Conservation (phyloP, 2,113 vertebrate genomes). For the Paedocypris sp. region DNA sequence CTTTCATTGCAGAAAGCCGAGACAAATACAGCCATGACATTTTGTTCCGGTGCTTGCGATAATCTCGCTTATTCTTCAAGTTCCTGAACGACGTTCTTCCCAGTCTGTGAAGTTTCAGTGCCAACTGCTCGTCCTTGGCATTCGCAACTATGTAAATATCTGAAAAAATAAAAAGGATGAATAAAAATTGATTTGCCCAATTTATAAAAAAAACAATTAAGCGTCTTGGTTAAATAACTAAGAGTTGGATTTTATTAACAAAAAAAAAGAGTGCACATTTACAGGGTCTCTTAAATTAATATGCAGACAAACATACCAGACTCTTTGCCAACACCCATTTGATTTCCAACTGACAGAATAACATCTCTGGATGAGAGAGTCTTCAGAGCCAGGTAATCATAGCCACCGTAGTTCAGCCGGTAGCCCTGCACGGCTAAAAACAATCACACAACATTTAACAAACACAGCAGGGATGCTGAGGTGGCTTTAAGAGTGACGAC, state of each 20-base stretch:
- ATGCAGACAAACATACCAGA: conserved; percentile 71
- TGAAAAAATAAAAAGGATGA: conserved; percentile 33
- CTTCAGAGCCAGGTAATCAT: conserved; percentile 92
- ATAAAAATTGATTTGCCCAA: too few relatives aligned
- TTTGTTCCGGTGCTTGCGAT: conserved; percentile 83
- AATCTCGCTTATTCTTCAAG: conserved; percentile 93
- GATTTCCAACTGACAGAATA: conserved; percentile 84
- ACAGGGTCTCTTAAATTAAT: too few relatives aligned
- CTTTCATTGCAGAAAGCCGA: conserved; percentile 92
- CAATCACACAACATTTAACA: background rate
- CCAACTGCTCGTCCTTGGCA: conserved; percentile 73
- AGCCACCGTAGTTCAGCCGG: conserved; percentile 81
- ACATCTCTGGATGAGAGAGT: conserved; percentile 79
- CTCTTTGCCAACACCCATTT: conserved; percentile 97
- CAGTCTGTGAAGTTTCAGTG: conserved; percentile 84
- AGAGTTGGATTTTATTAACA: too few relatives aligned
- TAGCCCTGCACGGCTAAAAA: conserved; percentile 85
- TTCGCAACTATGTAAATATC: conserved; percentile 95
- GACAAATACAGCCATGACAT: conserved; percentile 97
- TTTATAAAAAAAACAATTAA: too few relatives aligned
- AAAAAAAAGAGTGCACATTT: too few relatives aligned
- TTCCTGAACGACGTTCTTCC: conserved; percentile 92
- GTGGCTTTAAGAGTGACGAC: too few relatives aligned
- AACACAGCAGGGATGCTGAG: background rate
- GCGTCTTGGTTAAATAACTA: too few relatives aligned